Percentiles rank a stretch among this genome's conserved stretches.
Evolutionary conservation across 2,113 vertebrate species (phyloP).

Genomic region (Cinclus mexicanus): DNA sequence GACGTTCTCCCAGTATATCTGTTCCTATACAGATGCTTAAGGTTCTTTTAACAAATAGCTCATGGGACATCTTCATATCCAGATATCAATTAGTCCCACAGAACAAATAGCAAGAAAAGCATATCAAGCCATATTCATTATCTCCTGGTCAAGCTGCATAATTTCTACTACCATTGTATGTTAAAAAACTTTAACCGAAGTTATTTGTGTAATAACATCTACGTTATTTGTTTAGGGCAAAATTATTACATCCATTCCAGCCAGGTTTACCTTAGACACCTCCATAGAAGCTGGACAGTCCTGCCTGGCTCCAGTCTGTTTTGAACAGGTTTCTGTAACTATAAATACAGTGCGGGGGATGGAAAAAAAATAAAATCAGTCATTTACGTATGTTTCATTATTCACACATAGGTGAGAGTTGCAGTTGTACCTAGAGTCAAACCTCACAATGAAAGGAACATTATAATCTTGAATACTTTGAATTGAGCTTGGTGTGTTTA

Average conservation of each 20-base stretch:
- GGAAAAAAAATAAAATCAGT: background rate
- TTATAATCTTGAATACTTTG: background rate
- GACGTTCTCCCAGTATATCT: background rate
- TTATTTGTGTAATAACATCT: background rate
- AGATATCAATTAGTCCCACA: background rate
- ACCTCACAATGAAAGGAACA: background rate
- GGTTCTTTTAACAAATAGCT: background rate
- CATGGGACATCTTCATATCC: background rate
- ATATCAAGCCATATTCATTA: background rate
- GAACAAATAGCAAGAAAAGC: background rate
- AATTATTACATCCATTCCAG: background rate
- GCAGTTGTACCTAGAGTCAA: background rate
- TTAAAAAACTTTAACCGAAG: background rate
- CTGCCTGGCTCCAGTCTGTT: conserved; percentile 29
- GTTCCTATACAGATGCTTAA: background rate
- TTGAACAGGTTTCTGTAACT: conserved; percentile 60
- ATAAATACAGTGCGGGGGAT: background rate
- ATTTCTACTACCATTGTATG: background rate
- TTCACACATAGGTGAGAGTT: background rate
- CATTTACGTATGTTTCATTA: background rate
- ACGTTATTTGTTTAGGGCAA: background rate
- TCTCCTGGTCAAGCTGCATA: background rate
- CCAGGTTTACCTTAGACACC: conserved; percentile 65
- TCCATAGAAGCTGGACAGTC: conserved; percentile 29
- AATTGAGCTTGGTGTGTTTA: background rate